Conservation (phyloP, 1,140 invertebrate genomes). For the Drosophila paulistorum region DNA sequence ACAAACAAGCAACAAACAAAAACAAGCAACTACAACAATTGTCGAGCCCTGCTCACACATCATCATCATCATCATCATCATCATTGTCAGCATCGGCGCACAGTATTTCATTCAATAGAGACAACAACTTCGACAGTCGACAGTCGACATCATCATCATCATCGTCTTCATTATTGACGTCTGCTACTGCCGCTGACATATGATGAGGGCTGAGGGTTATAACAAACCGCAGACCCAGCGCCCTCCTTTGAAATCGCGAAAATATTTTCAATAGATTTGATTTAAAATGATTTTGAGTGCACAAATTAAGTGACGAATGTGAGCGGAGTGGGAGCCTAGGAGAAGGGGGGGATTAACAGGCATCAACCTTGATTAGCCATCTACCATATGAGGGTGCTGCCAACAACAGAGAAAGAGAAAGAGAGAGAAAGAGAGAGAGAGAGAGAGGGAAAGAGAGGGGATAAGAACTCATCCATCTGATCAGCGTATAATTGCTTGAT, state of each 20-base stretch:
- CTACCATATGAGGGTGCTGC: slow-evolving; percentile 32
- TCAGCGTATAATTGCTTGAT: slow-evolving; percentile 41
- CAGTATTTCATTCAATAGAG: slow-evolving; percentile 4
- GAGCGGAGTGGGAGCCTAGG: not conserved
- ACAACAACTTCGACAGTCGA: slow-evolving; percentile 1
- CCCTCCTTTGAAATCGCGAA: slow-evolving; percentile 23
- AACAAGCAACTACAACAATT: slow-evolving; percentile 32
- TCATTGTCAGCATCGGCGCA: not conserved
- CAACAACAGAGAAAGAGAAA: not conserved
- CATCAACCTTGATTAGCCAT: slow-evolving; percentile 21
- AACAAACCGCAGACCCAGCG: slow-evolving; percentile 4
- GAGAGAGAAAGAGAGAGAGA: not conserved
- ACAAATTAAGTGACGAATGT: slow-evolving; percentile 36
- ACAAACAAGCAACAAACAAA: slow-evolving; percentile 30
- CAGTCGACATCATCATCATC: slow-evolving; percentile 46
- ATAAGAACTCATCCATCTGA: slow-evolving; percentile 11
- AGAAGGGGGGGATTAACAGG: not conserved
- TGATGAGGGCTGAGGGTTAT: slow-evolving; percentile 60
- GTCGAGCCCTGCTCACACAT: slow-evolving; percentile 23
- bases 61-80: slow-evolving; percentile 37
- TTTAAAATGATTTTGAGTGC: slow-evolving; percentile 51
- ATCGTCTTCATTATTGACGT: slow-evolving; percentile 22
- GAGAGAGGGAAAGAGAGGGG: not conserved
- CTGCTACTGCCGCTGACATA: slow-evolving; percentile 55
- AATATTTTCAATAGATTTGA: slow-evolving; percentile 53